A percentile compares a stretch with the other conserved stretches of the same genome.
These are phyloP conservation scores for Ahaetulla prasina DNA, from an alignment of 2,113 vertebrate species.

Conservation along the genomic window DNA sequence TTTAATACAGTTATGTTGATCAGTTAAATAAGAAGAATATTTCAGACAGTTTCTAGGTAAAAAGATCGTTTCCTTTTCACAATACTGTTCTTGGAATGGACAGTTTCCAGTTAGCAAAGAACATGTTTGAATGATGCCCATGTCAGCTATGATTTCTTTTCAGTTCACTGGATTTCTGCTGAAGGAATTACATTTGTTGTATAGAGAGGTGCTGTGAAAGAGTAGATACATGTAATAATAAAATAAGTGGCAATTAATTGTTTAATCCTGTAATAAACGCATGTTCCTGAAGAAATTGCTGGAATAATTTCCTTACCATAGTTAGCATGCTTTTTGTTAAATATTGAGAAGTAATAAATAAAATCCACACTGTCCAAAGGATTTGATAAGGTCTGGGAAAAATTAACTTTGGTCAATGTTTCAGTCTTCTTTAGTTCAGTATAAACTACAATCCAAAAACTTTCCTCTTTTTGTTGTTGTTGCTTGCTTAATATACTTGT, in stretches of 20 bases:
- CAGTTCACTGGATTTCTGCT: background rate
- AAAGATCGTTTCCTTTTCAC: no score
- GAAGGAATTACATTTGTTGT: background rate
- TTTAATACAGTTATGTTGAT: background rate
- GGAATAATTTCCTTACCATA: background rate
- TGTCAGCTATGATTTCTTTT: background rate
- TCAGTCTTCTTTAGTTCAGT: background rate
- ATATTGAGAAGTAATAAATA: background rate
- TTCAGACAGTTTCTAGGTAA: background rate
- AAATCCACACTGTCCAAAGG: background rate
- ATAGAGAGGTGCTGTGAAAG: background rate
- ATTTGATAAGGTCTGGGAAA: background rate
- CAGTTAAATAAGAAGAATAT: background rate
- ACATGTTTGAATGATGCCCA: background rate
- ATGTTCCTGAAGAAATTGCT: background rate
- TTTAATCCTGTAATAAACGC: background rate
- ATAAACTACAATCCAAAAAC: background rate
- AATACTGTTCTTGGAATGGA: background rate
- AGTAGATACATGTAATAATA: background rate
- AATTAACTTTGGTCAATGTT: background rate
- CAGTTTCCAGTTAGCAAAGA: background rate
- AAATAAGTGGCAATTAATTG: background rate
- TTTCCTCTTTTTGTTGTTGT: background rate
- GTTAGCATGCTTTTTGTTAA: background rate
- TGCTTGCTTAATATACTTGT: background rate